Base-by-base conservation (phyloP, 2,113 vertebrate species). In the Salvelinus sp. region DNA sequence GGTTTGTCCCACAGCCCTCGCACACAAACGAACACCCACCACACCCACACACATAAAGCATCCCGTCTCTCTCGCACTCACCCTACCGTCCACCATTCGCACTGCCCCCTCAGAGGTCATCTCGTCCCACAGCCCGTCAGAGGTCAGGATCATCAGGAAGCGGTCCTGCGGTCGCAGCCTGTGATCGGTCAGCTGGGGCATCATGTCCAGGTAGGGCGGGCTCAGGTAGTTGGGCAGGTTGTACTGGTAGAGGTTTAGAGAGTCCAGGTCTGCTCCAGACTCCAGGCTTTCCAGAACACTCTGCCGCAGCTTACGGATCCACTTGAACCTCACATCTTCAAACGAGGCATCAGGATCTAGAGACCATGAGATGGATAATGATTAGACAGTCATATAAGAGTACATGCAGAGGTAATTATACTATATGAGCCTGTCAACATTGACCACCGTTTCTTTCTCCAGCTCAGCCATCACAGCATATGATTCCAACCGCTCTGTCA, bases 61-160 rank as follows among this genome's bases (percentile, higher is more conserved):
- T 4, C 30, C 30, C 30, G 4, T 33, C 30, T 33, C 28, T 30
- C 28, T 30, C 28, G 28, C 28, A 30, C 27, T 27, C 28, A 30
- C 28, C 28, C 28, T 30, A 3, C 2, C 9, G 2, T 13, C 96
- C n/a, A 98, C 93, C 7, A 98, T 93, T 30, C 88, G 92, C 2
- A 99, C 95, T 4, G 96, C 97, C 38, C 96, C 93, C 72, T 97
- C 92, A 0, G 90, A 96, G 20, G 85, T 88, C 20, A 99, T 83
- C 86, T 97, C 91, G 27, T 99, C 98, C 98, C 98, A 99, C 0
- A 99, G 88, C 2, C 98, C 98, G 7, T 99, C 97, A 0, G 96
- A 96, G 10, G 93, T 97, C 13, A 99, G 89, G 63, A 25, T 25
- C 25, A 99, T 93, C 0, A 99, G 92, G 81, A 99, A 99, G 77